Conservation (phyloP, 2,113 vertebrate species). For the Sceloporus tristichus region DNA sequence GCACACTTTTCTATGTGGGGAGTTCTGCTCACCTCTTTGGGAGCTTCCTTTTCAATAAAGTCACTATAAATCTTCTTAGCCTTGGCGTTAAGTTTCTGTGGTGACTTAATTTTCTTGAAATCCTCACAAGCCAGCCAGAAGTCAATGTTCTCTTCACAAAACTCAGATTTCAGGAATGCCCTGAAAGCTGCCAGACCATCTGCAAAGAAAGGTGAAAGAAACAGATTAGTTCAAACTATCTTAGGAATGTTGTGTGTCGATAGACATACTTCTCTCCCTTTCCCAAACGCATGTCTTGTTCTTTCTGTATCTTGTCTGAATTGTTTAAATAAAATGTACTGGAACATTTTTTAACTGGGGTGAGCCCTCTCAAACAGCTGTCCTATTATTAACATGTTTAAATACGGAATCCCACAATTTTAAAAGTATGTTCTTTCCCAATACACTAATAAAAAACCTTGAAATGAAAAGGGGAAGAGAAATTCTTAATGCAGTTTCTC, state of each 20-base stretch:
- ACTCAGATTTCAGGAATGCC: constrained; percentile 86
- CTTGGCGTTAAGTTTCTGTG: constrained; percentile 80
- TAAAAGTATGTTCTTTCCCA: not conserved
- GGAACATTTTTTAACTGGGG: not conserved
- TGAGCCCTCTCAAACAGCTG: not conserved
- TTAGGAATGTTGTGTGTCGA: constrained; percentile 20
- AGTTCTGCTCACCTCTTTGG: constrained; percentile 87
- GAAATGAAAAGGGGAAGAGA: rapidly evolving
- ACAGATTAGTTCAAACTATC: constrained; percentile 24
- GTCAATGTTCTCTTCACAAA: constrained; percentile 90
- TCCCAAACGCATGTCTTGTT: not conserved
- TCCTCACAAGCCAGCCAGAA: constrained; percentile 90
- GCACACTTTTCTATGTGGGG: not conserved
- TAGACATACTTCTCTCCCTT: not conserved
- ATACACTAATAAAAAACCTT: not conserved
- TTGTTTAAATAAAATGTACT: not conserved
- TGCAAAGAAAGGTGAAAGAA: constrained; percentile 46
- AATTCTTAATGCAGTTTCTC: rapidly evolving
- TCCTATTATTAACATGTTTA: not conserved
- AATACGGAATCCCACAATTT: not conserved
- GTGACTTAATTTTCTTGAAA: constrained; percentile 81
- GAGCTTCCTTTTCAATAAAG: constrained; percentile 89
- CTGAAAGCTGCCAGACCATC: constrained; percentile 83
- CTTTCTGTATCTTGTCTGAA: not conserved
- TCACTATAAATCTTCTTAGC: constrained; percentile 89